Percentiles rank a stretch among this genome's conserved stretches.
Conservation (phyloP, 2,797 vertebrate genomes). For the Percopsis omiscomaycus region DNA sequence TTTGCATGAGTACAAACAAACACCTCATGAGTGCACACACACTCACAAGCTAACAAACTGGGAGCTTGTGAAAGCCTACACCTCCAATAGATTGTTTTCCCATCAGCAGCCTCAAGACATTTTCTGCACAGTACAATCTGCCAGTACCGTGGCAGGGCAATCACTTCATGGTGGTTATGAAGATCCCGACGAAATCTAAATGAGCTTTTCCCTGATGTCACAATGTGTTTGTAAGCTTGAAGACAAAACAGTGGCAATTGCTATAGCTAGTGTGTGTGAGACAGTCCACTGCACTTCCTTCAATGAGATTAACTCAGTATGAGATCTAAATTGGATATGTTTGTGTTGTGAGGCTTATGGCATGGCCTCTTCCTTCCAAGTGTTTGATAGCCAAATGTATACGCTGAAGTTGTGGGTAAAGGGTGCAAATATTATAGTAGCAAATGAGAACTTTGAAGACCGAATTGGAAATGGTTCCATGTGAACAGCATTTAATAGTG, state of each 20-base stretch:
- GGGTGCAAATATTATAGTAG: too few relatives aligned
- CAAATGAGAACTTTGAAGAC: too few relatives aligned
- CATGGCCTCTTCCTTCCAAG: not conserved
- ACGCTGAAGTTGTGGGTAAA: too few relatives aligned
- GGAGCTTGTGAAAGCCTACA: not conserved
- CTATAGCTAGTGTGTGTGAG: not conserved
- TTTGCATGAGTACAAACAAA: not conserved
- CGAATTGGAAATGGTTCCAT: too few relatives aligned
- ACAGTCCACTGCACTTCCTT: not conserved
- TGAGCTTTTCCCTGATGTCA: not conserved
- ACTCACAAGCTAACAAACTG: not conserved
- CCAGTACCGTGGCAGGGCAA: not conserved
- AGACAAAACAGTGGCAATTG: not conserved
- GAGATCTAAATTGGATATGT: conserved; percentile 4
- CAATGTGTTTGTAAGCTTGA: not conserved
- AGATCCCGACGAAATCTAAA: not conserved
- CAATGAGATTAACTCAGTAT: not conserved
- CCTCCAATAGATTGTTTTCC: too few relatives aligned
- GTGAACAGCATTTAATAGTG: too few relatives aligned
- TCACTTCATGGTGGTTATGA: not conserved
- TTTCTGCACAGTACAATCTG: too few relatives aligned
- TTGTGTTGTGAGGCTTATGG: not conserved
- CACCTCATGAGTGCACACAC: not conserved
- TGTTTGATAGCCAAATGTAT: not conserved
- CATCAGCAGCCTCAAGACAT: too few relatives aligned